Evolutionary conservation across 2,888 invertebrate genomes (phyloP), one percentile per base, ranked within the genome.

Genomic region (Campopleginae sp.): DNA sequence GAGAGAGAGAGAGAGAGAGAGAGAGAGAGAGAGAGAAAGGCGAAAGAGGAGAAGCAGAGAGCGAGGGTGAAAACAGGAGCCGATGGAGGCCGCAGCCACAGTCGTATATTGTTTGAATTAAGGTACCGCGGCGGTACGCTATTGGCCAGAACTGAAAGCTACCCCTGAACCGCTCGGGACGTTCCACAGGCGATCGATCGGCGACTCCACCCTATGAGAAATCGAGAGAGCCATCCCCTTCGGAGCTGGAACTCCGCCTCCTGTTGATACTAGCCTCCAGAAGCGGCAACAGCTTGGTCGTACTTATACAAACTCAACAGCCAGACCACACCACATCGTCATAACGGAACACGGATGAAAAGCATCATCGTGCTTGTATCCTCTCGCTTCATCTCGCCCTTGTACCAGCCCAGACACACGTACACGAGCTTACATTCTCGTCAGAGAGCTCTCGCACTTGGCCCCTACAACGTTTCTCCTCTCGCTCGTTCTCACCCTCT

Each of bases 161-260:
- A 91, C 91, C 92, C 91, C 92, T 88, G 86, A 88, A 88, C 87
- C 87, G 84, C 86, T 86, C 82, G 82, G 88, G 80, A 87, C 86
- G 89, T 84, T 89, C 88, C 88, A 88, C 91, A 88, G 89, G 86
- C 90, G 91, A 93, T 93, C 92, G 93, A 93, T 92, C 92, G 92
- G 80, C 82, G 80, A 85, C 89, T 86, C 87, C 89, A 87, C 89
- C 93, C 92, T 92, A 93, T 93, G 91, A 91, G 91, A 82, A 90
- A 87, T 87, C 90, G 88, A 87, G 87, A 87, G 87, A 88, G 88
- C 89, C 90, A 88, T 89, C 92, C 92, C 91, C 90, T 88, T 78
- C 82, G 83, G 75, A 79, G 86, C 86, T 84, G 65, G 88, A 86
- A 88, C 90, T 88, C 90, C 90, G 89, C 90, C 90, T 72, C 80